phyloP scores from a whole-genome alignment of 1,140 invertebrate genomes.

The Sarcophaga bullata region DNA sequence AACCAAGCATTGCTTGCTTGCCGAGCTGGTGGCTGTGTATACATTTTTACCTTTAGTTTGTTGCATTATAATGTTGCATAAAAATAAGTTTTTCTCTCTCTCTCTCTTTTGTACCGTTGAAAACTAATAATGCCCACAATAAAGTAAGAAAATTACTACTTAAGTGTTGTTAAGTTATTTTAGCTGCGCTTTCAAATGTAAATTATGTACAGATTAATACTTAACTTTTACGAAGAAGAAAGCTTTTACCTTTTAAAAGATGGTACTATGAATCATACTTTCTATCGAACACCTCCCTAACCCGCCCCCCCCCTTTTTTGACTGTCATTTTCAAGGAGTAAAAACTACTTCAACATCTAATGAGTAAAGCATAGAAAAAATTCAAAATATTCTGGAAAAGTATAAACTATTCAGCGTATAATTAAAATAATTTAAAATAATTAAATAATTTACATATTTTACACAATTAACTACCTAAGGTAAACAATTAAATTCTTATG shows the following conservation, averaged over 20 bases:
- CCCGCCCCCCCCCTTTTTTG: too few relatives aligned
- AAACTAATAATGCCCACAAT: not conserved
- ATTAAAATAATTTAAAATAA: too few relatives aligned
- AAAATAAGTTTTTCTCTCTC: not conserved
- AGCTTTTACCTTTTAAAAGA: too few relatives aligned
- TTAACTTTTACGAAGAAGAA: not conserved
- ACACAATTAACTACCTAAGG: not conserved
- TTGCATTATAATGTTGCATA: not conserved
- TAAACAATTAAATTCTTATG: not conserved
- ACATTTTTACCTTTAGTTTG: not conserved
- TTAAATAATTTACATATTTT: not conserved
- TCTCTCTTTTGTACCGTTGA: not conserved
- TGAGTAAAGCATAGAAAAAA: too few relatives aligned
- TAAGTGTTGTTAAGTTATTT: conserved; percentile 4
- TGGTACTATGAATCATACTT: too few relatives aligned
- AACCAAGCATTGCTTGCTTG: too few relatives aligned
- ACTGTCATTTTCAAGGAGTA: too few relatives aligned
- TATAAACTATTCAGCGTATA: too few relatives aligned
- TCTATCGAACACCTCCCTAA: too few relatives aligned
- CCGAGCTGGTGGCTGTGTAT: not conserved
- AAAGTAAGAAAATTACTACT: not conserved
- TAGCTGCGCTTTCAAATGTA: not conserved
- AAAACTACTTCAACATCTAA: too few relatives aligned
- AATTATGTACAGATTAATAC: conserved; percentile 17
- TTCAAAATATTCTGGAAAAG: too few relatives aligned